phyloP scores from a whole-genome alignment of 1,140 invertebrate species.

The Drosophila punjabiensis region DNA sequence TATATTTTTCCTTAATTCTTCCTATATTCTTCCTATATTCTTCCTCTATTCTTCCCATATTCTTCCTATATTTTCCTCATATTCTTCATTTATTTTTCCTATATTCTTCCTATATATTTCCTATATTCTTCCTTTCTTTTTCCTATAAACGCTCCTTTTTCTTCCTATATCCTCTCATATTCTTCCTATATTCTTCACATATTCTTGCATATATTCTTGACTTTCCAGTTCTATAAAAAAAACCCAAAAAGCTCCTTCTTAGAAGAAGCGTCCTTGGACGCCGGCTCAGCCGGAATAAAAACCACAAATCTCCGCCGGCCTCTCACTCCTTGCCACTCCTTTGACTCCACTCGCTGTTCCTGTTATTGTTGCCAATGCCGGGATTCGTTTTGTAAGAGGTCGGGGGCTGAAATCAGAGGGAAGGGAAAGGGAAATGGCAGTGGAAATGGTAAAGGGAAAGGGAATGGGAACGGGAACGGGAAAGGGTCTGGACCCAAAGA shows the following conservation, averaged over 20 bases:
- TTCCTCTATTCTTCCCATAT: neutral
- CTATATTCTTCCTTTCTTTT: neutral
- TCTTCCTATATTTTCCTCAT: too few species aligned
- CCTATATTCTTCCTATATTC: neutral
- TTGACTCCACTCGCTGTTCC: neutral
- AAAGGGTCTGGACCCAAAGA: neutral
- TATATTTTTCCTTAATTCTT: neutral
- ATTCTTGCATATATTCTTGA: neutral
- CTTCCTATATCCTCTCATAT: neutral
- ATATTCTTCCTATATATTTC: neutral
- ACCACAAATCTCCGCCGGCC: slow-evolving; percentile 23
- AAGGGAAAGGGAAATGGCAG: neutral
- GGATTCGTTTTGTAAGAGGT: neutral
- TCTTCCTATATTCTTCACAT: neutral
- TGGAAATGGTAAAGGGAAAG: neutral
- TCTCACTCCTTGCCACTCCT: slow-evolving; percentile 20
- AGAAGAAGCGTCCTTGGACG: neutral
- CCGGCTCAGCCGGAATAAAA: slow-evolving; percentile 9
- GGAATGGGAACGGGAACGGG: neutral
- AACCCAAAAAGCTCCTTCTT: neutral
- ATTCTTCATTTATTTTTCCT: too few species aligned
- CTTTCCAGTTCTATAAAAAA: neutral
- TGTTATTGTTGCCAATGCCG: slow-evolving; percentile 39
- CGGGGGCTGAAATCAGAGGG: neutral
- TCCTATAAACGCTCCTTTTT: too few species aligned